A percentile compares a stretch with the other conserved stretches of the same genome.
phyloP scores from a whole-genome alignment of 2,888 invertebrate species.

The Syrista parreyssii region DNA sequence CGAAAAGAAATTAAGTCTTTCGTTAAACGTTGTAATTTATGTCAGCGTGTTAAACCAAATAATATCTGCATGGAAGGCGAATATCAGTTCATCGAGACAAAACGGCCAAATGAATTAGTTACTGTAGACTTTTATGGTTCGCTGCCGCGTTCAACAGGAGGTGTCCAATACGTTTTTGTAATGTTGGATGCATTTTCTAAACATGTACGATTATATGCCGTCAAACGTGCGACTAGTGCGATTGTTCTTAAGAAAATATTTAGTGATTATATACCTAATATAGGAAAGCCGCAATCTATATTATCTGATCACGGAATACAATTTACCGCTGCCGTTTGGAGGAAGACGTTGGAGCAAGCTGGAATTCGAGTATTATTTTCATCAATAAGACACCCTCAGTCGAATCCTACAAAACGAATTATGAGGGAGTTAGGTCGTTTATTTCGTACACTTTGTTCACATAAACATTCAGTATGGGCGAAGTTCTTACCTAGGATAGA shows the following conservation, averaged over 20 bases:
- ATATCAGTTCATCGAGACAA: constrained; percentile 1
- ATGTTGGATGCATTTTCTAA: constrained; percentile 16
- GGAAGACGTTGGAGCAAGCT: neutral
- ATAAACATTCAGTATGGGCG: constrained; percentile 3
- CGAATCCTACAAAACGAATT: constrained; percentile 6
- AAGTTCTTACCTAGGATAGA: neutral
- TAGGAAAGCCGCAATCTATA: constrained; percentile 7
- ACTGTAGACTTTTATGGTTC: constrained; percentile 22
- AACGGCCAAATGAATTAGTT: constrained; percentile 9
- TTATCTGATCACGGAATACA: constrained; percentile 12
- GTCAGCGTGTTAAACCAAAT: constrained; percentile 9
- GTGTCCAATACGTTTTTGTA: constrained; percentile 17
- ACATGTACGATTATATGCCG: constrained; percentile 14
- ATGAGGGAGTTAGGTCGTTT: constrained; percentile 12
- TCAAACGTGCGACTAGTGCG: constrained; percentile 10
- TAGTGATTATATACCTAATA: constrained; percentile 1
- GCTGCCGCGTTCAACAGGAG: constrained; percentile 10
- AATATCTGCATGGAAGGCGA: constrained; percentile 10
- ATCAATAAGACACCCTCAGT: constrained; percentile 13
- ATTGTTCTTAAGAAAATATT: constrained; percentile 6
- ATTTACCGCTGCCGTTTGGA: constrained; percentile 10
- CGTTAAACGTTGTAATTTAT: constrained; percentile 11
- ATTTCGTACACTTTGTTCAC: constrained; percentile 8
- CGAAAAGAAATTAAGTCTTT: neutral
- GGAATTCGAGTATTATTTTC: neutral